These are phyloP conservation scores for Aurelia aurita DNA, from an alignment of 30 jellyfish, hydroid and myxozoan genomes.

Conservation along the genomic window DNA sequence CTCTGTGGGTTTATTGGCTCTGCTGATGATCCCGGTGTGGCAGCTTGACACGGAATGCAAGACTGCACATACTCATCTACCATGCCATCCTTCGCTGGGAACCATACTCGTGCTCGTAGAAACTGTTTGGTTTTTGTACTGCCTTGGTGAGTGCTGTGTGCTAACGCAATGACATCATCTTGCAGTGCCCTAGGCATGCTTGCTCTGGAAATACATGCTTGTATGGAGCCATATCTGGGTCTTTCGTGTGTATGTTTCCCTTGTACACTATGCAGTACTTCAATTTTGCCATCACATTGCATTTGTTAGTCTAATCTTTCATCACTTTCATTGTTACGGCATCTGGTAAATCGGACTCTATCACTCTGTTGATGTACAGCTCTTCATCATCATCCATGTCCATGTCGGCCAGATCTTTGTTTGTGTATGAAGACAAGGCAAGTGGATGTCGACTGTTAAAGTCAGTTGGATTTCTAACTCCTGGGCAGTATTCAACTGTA, in stretches of 20 bases:
- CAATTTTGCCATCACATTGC: conserved; percentile 10
- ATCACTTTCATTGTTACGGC: conserved; percentile 11
- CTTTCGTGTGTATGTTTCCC: not conserved
- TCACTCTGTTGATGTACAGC: conserved; percentile 6
- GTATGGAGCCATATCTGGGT: not conserved
- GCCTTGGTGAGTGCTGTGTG: conserved; percentile 19
- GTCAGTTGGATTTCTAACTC: conserved; percentile 17
- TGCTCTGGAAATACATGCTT: not conserved
- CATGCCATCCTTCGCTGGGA: conserved; percentile 23
- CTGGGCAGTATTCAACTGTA: conserved; percentile 8
- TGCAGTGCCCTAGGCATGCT: not conserved
- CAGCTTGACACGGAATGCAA: conserved; percentile 22
- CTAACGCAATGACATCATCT: not conserved
- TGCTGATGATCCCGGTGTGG: conserved; percentile 14
- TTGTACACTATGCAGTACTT: not conserved
- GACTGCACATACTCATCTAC: conserved; percentile 8
- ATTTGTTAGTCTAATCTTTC: not conserved
- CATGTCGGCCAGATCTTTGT: not conserved
- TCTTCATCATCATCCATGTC: conserved; percentile 9
- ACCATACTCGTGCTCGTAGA: conserved; percentile 22
- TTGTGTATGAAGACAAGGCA: conserved; percentile 2
- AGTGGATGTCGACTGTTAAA: conserved; percentile 30
- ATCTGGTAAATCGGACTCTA: conserved; percentile 16
- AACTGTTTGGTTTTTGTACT: conserved; percentile 4
- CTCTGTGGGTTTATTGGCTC: conserved; percentile 9